Base-by-base conservation (phyloP, 2,888 invertebrate genomes). In the Amblyjoppa fuscipennis region DNA sequence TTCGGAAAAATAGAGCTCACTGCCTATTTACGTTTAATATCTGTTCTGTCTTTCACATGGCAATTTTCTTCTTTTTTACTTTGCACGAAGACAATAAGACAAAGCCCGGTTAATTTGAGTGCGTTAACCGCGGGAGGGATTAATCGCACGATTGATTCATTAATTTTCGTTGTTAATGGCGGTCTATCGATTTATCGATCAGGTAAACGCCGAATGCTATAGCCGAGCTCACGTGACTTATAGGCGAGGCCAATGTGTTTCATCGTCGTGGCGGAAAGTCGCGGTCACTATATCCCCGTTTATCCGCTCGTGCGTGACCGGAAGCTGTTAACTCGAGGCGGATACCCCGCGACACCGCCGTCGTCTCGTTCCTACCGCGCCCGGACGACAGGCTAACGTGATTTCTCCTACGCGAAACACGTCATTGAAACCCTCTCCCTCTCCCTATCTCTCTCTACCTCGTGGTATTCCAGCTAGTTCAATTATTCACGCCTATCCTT, bases 291-390 rank as follows among this genome's bases (percentile, higher is more conserved):
- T 80, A 76, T 74, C 77, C 80, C 73, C 81, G 77, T 81, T 83
- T 83, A 86, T 77, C 83, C 77, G 61, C 77, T 77, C 83, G 82
- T 90, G 91, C 91, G 91, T 92, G 92, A 92, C 92, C 87, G 86
- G 84, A 80, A 89, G 89, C 91, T 91, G 91, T 92, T 92, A 92
- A 91, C 91, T 81, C 81, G 76, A 16, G 45, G 73, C 73, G 80
- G 77, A 82, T 76, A 41, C 85, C 68, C 83, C 80, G 56, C 83
- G 77, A 78, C 69, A 45, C 68, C 83, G 49, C 66, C 20, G 66
- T 68, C 38, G 66, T 71, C 53, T 71, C 64, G 25, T 73, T 76
- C 71, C 70, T 51, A 64, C 69, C 83, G 41, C 74, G 38, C 69
- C 74, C 83, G 81, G 69, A 41, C 74, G 83, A 80, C 28, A 74